Evolutionary conservation across 1,140 invertebrate species (phyloP), one percentile per base, ranked within the genome.

Genomic region (Drosophila bifasciata): DNA sequence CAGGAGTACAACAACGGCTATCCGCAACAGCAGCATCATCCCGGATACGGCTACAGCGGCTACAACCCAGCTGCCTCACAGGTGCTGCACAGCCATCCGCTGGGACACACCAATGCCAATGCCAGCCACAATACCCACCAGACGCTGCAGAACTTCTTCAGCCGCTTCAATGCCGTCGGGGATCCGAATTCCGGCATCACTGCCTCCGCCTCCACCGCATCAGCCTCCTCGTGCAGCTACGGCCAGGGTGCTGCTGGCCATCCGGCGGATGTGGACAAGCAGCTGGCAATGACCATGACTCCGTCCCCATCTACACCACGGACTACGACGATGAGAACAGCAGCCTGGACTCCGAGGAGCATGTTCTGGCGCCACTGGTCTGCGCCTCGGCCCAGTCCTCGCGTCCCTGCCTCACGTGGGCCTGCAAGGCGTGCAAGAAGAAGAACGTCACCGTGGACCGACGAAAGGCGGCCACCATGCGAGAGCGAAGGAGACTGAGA

Each of bases 401-500:
- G 32, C 93, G 96, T 48, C 94, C 96, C 53, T 99, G 98, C 89
- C 93, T 99, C 1, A 94, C 98, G 1, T 99, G 97, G 97, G 98
- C 97, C 5, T 99, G 98, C 92, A 98, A 99, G 91, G 97, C 97
- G 1, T 99, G 97, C 92, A 99, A 99, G 91, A 95, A 97, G 92
- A 98, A 98, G 92, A 97, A 96, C 4, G 97, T 98, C 15, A 96
- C 97, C 4, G 96, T 99, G 1, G 98, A 99, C 92, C 93, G 98
- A 40, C 94, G 98, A 84, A 99, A 99, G 93, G 98, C 98, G 5
- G 98, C 98, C 1, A 99, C 98, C 0, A 94, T 99, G 90, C 92
- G 98, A 0, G 98, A 99, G 91, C 93, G 98, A 72, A 92, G 98
- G 69, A 93, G 98, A 66, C 93, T 99, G 39, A 93, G 97, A 88